Evolutionary conservation across 23 tunicate genomes (phyloP), one percentile per base, ranked within the genome.

Genomic region (Botrylloides violaceus): DNA sequence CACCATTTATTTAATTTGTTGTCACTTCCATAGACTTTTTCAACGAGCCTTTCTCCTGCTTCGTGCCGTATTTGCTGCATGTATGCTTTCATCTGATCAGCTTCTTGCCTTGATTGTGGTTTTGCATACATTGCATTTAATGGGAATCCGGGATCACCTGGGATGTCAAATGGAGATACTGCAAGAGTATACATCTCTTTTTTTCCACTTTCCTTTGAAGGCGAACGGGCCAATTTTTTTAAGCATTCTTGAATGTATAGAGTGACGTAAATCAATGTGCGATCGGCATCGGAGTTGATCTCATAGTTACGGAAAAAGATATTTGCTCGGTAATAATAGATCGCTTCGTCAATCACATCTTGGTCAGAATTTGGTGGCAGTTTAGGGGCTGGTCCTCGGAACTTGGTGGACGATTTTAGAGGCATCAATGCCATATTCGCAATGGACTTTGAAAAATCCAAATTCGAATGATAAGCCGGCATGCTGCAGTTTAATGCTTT

Each of bases 1-100:
- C 99, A 95, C 99, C 99, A 95, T 58, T 95, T 95, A 90, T 86
- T 89, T 21, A 82, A 83, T 71, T 66, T 78, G 34, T 94, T 94
- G 12, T 79, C 65, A 24, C 79, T 66, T 49, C 77, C 96, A 59
- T 76, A 68, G 2, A 90, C 97, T 20, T 79, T 77, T 43, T 79
- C 97, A 49, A 90, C 3, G 3, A 90, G 61, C 15, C 97, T 79
- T 28, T 79, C 89, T 26, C 97, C 97, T 0, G 88, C 74, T 65
- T 90, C 97, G 58, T 81, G 88, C 9, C 87, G 82, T 15, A 88
- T 30, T 53, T 88, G 96, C 66, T 47, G 76, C 56, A 88, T 32
- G 76, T 83, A 90, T 3, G 90, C 89, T 65, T 90, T 90, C 97
- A 90, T 90, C 72, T 83, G 81, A 58, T 90, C 97, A 37, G 90